Evolutionary conservation across 2,113 vertebrate genomes (phyloP).

Genomic region (Procapra przewalskii): DNA sequence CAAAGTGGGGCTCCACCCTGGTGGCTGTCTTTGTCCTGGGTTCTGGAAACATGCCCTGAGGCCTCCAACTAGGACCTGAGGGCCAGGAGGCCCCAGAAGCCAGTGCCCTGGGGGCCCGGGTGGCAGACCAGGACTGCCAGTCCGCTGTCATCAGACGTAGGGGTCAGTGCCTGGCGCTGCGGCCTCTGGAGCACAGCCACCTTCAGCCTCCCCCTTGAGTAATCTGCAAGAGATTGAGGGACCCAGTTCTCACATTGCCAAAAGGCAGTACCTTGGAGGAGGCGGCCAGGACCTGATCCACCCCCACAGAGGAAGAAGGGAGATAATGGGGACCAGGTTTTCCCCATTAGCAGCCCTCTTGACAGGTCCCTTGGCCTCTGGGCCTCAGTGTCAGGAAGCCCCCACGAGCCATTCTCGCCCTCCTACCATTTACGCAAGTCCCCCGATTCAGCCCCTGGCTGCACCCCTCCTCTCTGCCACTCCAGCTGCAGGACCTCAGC

Average conservation of each 20-base stretch:
- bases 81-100: not conserved
- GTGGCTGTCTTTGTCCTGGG: not conserved
- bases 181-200: not conserved
- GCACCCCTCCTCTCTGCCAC: not conserved
- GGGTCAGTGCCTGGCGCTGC: not conserved
- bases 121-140: not conserved
- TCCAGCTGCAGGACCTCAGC: no score
- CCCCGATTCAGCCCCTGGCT: not conserved
- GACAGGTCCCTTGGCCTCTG: no score
- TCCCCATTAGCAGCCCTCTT: not conserved
- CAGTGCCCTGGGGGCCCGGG: not conserved
- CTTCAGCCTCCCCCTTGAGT: not conserved
- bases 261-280: not conserved
- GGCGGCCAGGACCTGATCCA: not conserved
- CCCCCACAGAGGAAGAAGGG: not conserved
- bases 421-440: not conserved
- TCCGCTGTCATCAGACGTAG: not conserved
- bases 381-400: not conserved
- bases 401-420: not conserved
- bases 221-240: not conserved
- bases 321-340: not conserved
- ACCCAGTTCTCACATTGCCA: not conserved
- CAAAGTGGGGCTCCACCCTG: not conserved
- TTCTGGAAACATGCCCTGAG: not conserved
- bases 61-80: not conserved